Conservation (phyloP, 2,797 vertebrate species). For the Ctenosaura bakeri region DNA sequence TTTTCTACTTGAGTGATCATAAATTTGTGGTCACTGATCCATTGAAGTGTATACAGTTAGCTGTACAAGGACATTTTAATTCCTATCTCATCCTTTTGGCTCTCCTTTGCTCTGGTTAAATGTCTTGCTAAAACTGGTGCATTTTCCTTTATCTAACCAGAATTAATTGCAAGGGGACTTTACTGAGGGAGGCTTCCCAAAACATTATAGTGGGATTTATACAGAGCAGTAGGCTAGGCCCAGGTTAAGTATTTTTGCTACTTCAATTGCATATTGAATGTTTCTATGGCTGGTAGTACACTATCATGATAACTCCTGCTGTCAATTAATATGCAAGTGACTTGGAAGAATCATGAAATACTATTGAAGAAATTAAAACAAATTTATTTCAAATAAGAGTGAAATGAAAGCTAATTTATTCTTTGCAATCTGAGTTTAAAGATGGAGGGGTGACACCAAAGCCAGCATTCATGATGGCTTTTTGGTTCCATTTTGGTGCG, state of each 20-base stretch:
- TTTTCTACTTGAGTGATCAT: conserved; percentile 20
- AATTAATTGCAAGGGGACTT: background rate
- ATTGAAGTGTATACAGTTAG: conserved; percentile 1
- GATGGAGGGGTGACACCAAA: background rate
- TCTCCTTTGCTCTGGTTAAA: conserved; percentile 19
- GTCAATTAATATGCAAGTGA: background rate
- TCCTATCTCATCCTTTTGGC: conserved; percentile 10
- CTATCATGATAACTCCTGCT: background rate
- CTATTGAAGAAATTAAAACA: background rate
- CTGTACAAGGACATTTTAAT: conserved; percentile 12
- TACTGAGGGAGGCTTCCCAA: background rate
- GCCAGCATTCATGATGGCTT: background rate
- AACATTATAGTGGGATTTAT: background rate
- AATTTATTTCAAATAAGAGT: background rate
- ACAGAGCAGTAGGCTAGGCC: background rate
- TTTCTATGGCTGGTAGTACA: conserved; percentile 20
- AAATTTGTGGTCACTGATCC: conserved; percentile 29
- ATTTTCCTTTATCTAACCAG: conserved; percentile 20
- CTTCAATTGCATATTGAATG: background rate
- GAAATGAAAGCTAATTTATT: background rate
- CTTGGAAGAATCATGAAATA: background rate
- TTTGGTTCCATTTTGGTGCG: too few species aligned
- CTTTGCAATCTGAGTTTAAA: background rate
- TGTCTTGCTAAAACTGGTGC: accelerated
- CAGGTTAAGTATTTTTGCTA: background rate